A percentile compares a stretch with the other conserved stretches of the same genome.
These are phyloP conservation scores for Lasiurus cinereus DNA, from an alignment of 2,113 vertebrate species.

Conservation along the genomic window DNA sequence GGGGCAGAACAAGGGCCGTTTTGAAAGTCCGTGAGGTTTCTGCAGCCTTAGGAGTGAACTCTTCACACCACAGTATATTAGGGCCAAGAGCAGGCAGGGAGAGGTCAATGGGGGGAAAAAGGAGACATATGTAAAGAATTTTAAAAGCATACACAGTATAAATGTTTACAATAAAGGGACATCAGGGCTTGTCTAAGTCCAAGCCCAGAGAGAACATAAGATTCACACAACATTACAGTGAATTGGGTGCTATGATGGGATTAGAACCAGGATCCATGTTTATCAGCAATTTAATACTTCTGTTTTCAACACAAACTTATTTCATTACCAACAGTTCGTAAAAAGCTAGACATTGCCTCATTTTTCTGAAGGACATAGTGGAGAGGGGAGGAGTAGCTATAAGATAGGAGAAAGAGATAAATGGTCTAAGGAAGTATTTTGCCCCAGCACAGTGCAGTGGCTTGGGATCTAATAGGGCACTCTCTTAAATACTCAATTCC, in stretches of 20 bases:
- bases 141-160: too few species aligned
- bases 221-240: background rate
- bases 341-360: constrained; percentile 50
- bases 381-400: background rate
- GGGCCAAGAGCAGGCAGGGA: too few species aligned
- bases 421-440: background rate
- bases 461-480: background rate
- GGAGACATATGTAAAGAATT: too few species aligned
- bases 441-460: background rate
- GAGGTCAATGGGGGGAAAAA: too few species aligned
- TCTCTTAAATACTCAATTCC: background rate
- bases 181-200: background rate
- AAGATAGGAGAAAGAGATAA: constrained; percentile 14
- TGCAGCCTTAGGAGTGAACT: background rate
- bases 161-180: background rate
- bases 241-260: background rate
- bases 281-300: constrained; percentile 39
- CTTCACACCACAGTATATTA: constrained; percentile 4
- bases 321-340: constrained; percentile 31
- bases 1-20: background rate
- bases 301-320: constrained; percentile 45
- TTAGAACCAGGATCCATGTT: constrained; percentile 17
- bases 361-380: constrained; percentile 48
- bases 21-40: background rate
- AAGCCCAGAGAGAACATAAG: background rate